phyloP scores from a whole-genome alignment of 2,888 invertebrate species.

The Helicoverpa assulta region DNA sequence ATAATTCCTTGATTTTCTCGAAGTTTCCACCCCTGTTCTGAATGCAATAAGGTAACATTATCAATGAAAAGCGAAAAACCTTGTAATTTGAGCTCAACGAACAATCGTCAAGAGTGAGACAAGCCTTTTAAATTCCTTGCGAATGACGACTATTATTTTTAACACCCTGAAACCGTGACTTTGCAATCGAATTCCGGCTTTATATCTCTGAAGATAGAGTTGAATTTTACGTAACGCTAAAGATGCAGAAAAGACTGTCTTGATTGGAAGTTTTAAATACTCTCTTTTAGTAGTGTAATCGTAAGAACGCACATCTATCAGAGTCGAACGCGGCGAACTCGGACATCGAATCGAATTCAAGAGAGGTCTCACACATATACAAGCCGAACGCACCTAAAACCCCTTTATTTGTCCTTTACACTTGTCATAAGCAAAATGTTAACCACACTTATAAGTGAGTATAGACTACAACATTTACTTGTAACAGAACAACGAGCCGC shows the following conservation, averaged over 20 bases:
- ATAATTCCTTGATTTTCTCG: background rate
- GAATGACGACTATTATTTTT: constrained; percentile 25
- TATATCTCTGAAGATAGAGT: background rate
- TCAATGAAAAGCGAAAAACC: constrained; percentile 54
- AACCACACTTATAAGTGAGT: no score
- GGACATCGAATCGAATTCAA: no score
- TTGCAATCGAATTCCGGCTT: background rate
- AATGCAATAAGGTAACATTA: constrained; percentile 44
- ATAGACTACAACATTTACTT: no score
- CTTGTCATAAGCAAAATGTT: no score
- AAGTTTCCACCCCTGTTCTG: constrained; percentile 24
- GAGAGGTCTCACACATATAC: no score
- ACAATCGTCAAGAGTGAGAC: constrained; percentile 47
- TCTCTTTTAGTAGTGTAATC: constrained; percentile 33
- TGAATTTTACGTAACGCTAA: background rate
- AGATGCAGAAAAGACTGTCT: background rate
- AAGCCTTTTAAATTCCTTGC: constrained; percentile 55
- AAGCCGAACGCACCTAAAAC: no score
- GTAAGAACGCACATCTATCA: no score
- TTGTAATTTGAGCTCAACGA: constrained; percentile 55
- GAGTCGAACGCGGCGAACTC: no score
- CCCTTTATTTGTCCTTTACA: no score
- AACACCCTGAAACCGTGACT: background rate
- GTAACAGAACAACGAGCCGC: no score
- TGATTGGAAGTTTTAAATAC: background rate